These are phyloP conservation scores for Holothuria leucospilota DNA, from an alignment of 53 echinoderm and acorn worm species.

Conservation along the genomic window DNA sequence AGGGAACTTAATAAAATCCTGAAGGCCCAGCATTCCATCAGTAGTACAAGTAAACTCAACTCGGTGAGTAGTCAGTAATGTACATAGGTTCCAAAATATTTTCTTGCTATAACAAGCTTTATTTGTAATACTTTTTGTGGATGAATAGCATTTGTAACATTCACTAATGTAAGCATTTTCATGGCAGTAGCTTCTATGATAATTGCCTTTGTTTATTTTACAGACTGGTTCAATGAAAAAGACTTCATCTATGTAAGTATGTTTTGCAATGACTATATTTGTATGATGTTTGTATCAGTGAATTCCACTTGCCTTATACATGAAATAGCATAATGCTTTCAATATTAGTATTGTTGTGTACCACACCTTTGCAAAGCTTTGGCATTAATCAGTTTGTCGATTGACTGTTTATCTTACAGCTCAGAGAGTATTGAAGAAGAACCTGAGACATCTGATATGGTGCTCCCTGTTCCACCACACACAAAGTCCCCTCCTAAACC, in stretches of 20 bases:
- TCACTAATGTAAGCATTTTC: not conserved
- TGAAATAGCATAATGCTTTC: no score
- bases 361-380: no score
- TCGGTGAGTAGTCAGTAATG: slow-evolving; percentile 57
- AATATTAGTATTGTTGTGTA: no score
- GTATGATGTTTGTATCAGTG: no score
- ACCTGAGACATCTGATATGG: slow-evolving; percentile 45
- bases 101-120: no score
- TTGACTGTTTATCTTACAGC: slow-evolving; percentile 7
- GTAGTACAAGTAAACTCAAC: slow-evolving; percentile 53
- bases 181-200: not conserved
- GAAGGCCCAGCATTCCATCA: slow-evolving; percentile 75
- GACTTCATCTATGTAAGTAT: not conserved
- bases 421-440: slow-evolving; percentile 72
- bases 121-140: no score
- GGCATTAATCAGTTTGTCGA: no score
- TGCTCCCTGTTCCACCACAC: not conserved
- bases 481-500: slow-evolving; percentile 17
- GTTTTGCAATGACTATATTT: not conserved
- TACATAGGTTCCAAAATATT: no score
- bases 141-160: no score
- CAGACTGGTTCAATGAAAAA: slow-evolving; percentile 1
- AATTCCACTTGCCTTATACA: no score
- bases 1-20: slow-evolving; percentile 94
- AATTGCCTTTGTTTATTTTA: not conserved